These are phyloP conservation scores for Alcis repandata DNA, from an alignment of 2,888 invertebrate species.

Conservation along the genomic window DNA sequence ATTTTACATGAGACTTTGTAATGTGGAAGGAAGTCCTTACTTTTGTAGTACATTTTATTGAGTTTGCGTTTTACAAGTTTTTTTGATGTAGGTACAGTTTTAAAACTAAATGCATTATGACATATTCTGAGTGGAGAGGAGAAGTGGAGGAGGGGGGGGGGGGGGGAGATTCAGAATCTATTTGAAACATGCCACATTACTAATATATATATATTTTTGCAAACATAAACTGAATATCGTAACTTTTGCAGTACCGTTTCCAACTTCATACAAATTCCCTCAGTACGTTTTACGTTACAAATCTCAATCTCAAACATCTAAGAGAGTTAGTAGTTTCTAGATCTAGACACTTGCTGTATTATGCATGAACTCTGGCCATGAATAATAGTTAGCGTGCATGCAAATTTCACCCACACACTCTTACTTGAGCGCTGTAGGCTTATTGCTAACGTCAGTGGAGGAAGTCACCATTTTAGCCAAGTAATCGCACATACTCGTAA, in stretches of 20 bases:
- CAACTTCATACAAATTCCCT: not conserved
- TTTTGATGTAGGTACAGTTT: too few relatives aligned
- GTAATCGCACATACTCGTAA: too few relatives aligned
- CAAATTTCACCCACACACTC: conserved; percentile 1
- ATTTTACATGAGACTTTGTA: not conserved
- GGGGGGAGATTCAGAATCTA: too few relatives aligned
- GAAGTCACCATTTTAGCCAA: too few relatives aligned
- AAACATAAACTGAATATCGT: not conserved
- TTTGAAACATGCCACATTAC: too few relatives aligned
- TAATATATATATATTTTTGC: too few relatives aligned
- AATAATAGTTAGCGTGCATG: conserved; percentile 21
- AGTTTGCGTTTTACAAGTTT: too few relatives aligned
- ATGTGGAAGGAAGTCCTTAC: too few relatives aligned
- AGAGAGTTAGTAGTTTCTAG: conserved; percentile 2
- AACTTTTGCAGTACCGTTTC: not conserved
- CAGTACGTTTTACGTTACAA: not conserved
- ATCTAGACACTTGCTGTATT: not conserved
- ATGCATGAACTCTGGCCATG: conserved; percentile 16
- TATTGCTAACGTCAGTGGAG: not conserved
- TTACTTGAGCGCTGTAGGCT: not conserved
- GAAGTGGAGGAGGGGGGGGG: too few relatives aligned
- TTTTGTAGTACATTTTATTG: too few relatives aligned
- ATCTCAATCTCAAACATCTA: not conserved
- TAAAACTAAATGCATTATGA: too few relatives aligned
- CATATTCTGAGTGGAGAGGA: too few relatives aligned